A percentile compares a stretch with the other conserved stretches of the same genome.
phyloP scores from a whole-genome alignment of 2,797 vertebrate species.

The Diglossa cyanea region DNA sequence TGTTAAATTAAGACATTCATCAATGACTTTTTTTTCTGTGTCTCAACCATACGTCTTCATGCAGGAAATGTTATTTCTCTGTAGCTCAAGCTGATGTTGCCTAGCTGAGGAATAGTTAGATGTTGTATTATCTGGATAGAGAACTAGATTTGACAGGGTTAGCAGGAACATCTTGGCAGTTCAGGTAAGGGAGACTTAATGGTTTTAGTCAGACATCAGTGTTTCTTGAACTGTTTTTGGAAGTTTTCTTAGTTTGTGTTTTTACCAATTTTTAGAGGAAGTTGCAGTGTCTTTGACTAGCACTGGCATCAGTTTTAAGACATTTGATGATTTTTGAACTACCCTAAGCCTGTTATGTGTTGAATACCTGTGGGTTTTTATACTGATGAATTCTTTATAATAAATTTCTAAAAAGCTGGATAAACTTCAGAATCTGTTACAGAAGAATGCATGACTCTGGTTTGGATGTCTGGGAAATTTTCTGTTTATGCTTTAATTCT shows the following conservation, averaged over 20 bases:
- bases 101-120: background rate
- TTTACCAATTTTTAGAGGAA: background rate
- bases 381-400: background rate
- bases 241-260: background rate
- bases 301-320: background rate
- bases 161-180: background rate
- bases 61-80: background rate
- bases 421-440: background rate
- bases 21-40: background rate
- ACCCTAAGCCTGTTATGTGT: background rate
- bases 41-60: background rate
- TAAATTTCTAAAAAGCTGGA: background rate
- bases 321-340: background rate
- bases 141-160: background rate
- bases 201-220: background rate
- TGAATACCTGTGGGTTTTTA: background rate
- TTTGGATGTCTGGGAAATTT: background rate
- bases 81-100: background rate
- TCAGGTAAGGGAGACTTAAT: background rate
- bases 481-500: slow-evolving; percentile 42
- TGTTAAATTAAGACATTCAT: background rate
- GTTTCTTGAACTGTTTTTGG: background rate
- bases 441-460: background rate
- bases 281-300: background rate
- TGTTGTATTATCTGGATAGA: background rate